phyloP scores from a whole-genome alignment of 2,888 invertebrate genomes.

The Helleia helle region DNA sequence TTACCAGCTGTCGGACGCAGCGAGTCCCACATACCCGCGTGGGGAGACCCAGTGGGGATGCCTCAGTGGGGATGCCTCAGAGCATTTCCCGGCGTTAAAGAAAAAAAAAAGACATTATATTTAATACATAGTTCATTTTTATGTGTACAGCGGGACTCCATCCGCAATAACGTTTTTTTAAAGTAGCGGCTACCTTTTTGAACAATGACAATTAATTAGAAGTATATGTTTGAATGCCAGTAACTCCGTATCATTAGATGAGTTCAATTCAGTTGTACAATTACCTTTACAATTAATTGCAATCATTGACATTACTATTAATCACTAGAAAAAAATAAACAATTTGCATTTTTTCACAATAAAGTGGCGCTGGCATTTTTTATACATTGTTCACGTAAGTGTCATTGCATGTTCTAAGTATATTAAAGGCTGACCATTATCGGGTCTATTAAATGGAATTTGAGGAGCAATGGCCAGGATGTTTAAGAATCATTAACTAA shows the following conservation, averaged over 20 bases:
- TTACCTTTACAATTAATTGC: constrained; percentile 3
- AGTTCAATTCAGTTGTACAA: neutral
- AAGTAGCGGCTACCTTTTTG: no score
- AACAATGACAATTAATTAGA: no score
- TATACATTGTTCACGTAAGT: constrained; percentile 11
- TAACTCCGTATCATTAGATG: neutral
- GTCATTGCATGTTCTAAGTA: constrained; percentile 9
- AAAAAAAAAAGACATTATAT: no score
- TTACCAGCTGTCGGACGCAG: no score
- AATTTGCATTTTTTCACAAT: constrained; percentile 8
- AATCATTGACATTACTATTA: constrained; percentile 17
- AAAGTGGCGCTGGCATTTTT: constrained; percentile 11
- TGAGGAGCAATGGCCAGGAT: neutral
- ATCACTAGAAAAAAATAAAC: constrained; percentile 6
- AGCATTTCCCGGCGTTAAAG: no score
- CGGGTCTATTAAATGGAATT: constrained; percentile 1
- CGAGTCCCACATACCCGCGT: no score
- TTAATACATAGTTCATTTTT: no score
- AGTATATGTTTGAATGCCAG: neutral
- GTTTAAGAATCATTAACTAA: constrained; percentile 1
- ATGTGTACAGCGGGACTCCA: no score
- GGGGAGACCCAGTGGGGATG: no score
- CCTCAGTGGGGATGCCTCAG: no score
- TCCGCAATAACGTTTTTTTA: no score
- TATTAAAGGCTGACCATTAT: constrained; percentile 10